Evolutionary conservation across 2,797 vertebrate species (phyloP).

Genomic region (Picus viridis): DNA sequence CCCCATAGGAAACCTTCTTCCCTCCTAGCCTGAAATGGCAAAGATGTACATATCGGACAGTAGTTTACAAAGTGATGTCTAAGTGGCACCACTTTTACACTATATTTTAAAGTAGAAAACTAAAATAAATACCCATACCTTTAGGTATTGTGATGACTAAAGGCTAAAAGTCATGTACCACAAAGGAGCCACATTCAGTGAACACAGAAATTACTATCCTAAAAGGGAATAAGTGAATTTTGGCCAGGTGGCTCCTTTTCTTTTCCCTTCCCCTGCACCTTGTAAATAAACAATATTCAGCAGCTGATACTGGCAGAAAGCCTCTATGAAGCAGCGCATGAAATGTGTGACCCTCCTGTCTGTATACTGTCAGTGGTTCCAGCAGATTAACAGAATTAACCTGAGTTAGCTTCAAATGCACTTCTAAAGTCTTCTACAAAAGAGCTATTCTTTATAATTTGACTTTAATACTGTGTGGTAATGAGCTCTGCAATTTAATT

Average conservation of each 20-base stretch:
- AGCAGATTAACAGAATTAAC: not conserved
- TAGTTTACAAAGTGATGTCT: not conserved
- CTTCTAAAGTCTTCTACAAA: not conserved
- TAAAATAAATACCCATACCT: not conserved
- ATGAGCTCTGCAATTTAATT: not conserved
- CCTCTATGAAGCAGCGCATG: not conserved
- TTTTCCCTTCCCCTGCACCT: too few relatives aligned
- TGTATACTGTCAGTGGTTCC: not conserved
- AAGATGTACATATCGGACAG: not conserved
- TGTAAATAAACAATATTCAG: not conserved
- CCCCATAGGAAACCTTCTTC: not conserved
- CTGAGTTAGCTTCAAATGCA: not conserved
- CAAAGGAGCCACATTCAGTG: not conserved
- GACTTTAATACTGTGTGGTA: not conserved
- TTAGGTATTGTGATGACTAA: not conserved
- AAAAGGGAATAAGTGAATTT: not conserved
- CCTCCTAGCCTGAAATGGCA: not conserved
- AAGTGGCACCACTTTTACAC: not conserved
- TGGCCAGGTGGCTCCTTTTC: too few relatives aligned
- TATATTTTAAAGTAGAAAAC: not conserved
- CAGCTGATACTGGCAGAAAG: not conserved
- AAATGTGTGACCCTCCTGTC: not conserved
- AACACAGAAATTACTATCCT: rapidly evolving
- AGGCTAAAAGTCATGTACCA: not conserved
- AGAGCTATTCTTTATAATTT: not conserved